These are phyloP conservation scores for Eulemur macaco DNA, from an alignment of 2,113 vertebrate genomes.

Conservation along the genomic window DNA sequence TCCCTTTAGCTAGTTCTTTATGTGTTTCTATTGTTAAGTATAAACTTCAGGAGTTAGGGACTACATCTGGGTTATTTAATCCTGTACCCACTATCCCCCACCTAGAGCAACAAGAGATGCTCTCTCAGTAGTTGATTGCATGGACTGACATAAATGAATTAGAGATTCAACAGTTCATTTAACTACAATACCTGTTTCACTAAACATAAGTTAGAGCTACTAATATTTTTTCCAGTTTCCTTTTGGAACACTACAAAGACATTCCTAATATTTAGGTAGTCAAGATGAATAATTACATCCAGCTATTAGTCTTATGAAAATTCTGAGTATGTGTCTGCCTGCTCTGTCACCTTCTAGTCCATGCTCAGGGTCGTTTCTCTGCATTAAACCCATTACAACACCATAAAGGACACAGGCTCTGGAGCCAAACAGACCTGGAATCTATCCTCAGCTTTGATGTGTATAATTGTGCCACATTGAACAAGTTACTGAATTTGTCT, in stretches of 20 bases:
- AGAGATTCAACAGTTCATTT: not conserved
- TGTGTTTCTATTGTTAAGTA: not conserved
- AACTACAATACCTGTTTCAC: not conserved
- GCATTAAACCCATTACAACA: not conserved
- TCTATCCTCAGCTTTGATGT: not conserved
- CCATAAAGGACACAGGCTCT: not conserved
- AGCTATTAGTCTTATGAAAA: not conserved
- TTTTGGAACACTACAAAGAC: not conserved
- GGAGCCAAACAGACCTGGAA: not conserved
- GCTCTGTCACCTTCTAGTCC: not conserved
- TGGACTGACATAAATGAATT: not conserved
- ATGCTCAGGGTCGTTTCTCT: not conserved
- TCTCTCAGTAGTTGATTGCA: not conserved
- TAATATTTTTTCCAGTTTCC: not conserved
- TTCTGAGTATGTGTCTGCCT: not conserved
- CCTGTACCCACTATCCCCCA: accelerated
- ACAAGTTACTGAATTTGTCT: not conserved
- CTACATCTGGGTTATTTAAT: not conserved
- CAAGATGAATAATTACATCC: not conserved
- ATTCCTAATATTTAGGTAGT: not conserved
- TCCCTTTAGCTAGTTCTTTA: not conserved
- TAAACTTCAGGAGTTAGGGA: not conserved
- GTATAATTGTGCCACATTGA: not conserved
- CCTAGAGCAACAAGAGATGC: not conserved
- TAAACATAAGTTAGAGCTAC: not conserved